Evolutionary conservation across 2,797 vertebrate species (phyloP).

Genomic region (Darevskia nairensis): DNA sequence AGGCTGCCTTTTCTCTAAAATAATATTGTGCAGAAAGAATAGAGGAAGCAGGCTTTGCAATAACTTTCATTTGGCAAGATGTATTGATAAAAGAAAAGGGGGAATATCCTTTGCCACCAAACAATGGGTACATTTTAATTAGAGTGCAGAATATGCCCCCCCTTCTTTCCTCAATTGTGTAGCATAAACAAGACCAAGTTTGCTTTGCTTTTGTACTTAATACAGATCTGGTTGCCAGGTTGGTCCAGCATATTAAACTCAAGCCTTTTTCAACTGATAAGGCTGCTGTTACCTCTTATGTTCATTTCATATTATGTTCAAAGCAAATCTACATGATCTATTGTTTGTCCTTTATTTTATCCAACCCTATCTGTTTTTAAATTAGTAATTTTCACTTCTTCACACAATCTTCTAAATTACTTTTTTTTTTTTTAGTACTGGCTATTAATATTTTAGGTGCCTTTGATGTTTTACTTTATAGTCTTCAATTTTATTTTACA

Average conservation of each 20-base stretch:
- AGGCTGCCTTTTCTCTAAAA: neutral
- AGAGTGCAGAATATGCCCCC: neutral
- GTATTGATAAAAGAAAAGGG: conserved; percentile 6
- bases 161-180: conserved; percentile 45
- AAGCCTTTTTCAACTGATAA: conserved; percentile 46
- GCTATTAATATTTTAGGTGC: conserved; percentile 83
- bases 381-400: conserved; percentile 78
- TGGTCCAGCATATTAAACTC: conserved; percentile 55
- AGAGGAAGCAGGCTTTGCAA: conserved; percentile 28
- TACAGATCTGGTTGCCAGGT: conserved; percentile 42
- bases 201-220: conserved; percentile 60
- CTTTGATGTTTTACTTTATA: conserved; percentile 83
- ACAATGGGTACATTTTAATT: conserved; percentile 17
- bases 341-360: conserved; percentile 72
- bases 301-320: conserved; percentile 59
- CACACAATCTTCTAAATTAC: conserved; percentile 79
- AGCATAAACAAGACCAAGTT: conserved; percentile 55
- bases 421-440: conserved; percentile 74
- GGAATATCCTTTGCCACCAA: neutral
- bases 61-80: conserved; percentile 17
- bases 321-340: conserved; percentile 70
- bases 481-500: conserved; percentile 83
- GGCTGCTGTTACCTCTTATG: conserved; percentile 14
- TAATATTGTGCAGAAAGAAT: conserved; percentile 32
- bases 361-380: conserved; percentile 74